Evolutionary conservation across 1,140 invertebrate species (phyloP).

Genomic region (Phenacoccus solenopsis): DNA sequence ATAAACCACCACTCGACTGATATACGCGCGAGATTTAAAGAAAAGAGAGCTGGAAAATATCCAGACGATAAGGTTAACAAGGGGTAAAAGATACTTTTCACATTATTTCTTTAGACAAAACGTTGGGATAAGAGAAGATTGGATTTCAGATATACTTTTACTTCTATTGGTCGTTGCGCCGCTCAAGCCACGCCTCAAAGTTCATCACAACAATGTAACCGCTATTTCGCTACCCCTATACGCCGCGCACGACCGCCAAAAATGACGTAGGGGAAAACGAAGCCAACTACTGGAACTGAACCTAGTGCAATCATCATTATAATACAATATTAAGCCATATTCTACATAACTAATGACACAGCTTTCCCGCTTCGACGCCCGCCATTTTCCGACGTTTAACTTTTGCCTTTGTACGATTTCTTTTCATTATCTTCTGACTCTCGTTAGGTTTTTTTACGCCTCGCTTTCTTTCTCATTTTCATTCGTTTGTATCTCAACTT

Average conservation of each 20-base stretch:
- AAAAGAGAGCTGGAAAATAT: neutral
- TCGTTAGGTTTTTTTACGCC: no score
- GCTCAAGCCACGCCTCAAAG: neutral
- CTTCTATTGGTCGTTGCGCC: neutral
- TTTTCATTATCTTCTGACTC: no score
- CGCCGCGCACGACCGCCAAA: neutral
- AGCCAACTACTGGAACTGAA: slow-evolving; percentile 11
- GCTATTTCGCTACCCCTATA: neutral
- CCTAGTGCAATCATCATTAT: slow-evolving; percentile 14
- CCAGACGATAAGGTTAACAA: slow-evolving; percentile 8
- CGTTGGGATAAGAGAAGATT: slow-evolving; percentile 13
- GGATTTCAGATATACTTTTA: slow-evolving; percentile 10
- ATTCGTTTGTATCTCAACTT: no score
- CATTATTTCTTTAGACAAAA: slow-evolving; percentile 13
- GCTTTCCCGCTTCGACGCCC: slow-evolving; percentile 10
- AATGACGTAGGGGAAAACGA: slow-evolving; percentile 4
- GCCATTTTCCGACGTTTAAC: slow-evolving; percentile 16
- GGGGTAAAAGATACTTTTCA: slow-evolving; percentile 12
- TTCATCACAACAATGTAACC: slow-evolving; percentile 16
- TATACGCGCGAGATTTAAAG: no score
- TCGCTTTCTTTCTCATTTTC: no score
- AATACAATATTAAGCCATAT: slow-evolving; percentile 18
- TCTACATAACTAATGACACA: slow-evolving; percentile 12
- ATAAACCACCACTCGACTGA: no score
- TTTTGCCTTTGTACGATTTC: neutral